phyloP scores from a whole-genome alignment of 1,140 invertebrate genomes.

The Diorhabda carinulata region DNA sequence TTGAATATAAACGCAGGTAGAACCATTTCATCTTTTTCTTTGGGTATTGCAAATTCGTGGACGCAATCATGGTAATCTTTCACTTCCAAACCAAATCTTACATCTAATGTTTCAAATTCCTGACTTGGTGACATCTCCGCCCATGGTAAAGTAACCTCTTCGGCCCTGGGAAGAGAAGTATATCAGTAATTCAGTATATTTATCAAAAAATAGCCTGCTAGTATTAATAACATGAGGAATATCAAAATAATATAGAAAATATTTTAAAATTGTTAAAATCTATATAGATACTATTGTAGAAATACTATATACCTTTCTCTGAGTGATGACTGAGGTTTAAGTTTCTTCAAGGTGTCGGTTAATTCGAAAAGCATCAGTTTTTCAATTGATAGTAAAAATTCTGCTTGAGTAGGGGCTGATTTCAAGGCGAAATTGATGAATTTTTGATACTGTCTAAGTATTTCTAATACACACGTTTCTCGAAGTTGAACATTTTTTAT shows the following conservation, averaged over 20 bases:
- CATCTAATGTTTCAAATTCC: background rate
- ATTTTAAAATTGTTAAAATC: no score
- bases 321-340: background rate
- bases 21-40: slow-evolving; percentile 20
- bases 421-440: slow-evolving; percentile 50
- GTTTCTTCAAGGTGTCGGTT: slow-evolving; percentile 29
- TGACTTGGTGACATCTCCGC: background rate
- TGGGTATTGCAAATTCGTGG: slow-evolving; percentile 24
- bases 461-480: slow-evolving; percentile 40
- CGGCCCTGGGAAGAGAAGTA: no score
- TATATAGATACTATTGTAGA: no score
- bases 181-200: no score
- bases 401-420: slow-evolving; percentile 47
- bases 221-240: no score
- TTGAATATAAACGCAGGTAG: slow-evolving; percentile 38
- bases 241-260: no score
- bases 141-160: background rate
- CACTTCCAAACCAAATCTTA: slow-evolving; percentile 13
- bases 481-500: slow-evolving; percentile 30
- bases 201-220: no score
- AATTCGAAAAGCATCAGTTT: slow-evolving; percentile 45
- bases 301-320: background rate
- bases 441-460: slow-evolving; percentile 49
- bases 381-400: slow-evolving; percentile 47
- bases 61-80: slow-evolving; percentile 36